phyloP scores from a whole-genome alignment of 2,888 invertebrate genomes.

The Noctua fimbriata region DNA sequence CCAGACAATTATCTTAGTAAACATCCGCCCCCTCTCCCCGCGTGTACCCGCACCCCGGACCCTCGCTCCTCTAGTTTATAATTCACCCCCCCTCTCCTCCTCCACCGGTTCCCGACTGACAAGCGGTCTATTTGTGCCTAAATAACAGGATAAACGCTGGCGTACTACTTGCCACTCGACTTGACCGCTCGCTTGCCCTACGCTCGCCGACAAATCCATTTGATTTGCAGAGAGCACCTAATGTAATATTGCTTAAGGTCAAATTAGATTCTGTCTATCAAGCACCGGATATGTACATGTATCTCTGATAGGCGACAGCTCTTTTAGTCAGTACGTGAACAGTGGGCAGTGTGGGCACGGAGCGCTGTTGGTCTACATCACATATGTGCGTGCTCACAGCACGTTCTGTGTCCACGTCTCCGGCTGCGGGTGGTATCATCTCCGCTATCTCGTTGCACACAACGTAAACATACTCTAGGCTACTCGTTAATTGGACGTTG shows the following conservation, averaged over 20 bases:
- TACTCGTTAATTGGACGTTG: background rate
- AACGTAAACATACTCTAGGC: background rate
- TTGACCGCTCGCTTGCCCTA: slow-evolving; percentile 13
- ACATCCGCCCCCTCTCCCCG: slow-evolving; percentile 39
- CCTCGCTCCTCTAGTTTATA: slow-evolving; percentile 57
- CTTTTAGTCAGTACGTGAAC: background rate
- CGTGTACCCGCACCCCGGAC: slow-evolving; percentile 3
- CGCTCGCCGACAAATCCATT: slow-evolving; percentile 18
- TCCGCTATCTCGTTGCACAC: too few species aligned
- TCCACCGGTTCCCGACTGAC: slow-evolving; percentile 10
- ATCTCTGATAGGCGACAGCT: background rate
- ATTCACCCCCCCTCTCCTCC: slow-evolving; percentile 41
- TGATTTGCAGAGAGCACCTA: slow-evolving; percentile 39
- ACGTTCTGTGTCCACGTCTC: too few species aligned
- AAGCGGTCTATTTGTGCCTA: slow-evolving; percentile 59
- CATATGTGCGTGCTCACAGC: background rate
- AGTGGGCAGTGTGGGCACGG: background rate
- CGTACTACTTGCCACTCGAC: slow-evolving; percentile 38
- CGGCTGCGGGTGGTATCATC: too few species aligned
- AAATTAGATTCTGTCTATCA: slow-evolving; percentile 43
- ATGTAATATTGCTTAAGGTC: slow-evolving; percentile 39
- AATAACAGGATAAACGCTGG: slow-evolving; percentile 50
- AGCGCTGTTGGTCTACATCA: background rate
- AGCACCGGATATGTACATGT: slow-evolving; percentile 16
- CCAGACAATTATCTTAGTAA: slow-evolving; percentile 66